These are phyloP conservation scores for Lycorma delicatula DNA, from an alignment of 1,140 invertebrate genomes.

Conservation along the genomic window DNA sequence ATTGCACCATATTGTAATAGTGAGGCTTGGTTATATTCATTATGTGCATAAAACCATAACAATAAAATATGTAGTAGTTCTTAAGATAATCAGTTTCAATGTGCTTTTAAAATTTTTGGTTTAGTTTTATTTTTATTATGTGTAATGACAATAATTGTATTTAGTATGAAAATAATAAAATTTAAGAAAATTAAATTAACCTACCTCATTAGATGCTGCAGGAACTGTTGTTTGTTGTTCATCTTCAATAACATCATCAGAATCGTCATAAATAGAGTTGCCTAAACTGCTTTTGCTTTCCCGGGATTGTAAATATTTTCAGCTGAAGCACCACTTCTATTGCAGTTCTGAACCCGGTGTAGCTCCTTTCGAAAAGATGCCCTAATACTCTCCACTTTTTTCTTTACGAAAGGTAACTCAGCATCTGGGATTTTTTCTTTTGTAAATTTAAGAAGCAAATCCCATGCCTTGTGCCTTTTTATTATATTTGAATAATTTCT, in stretches of 20 bases:
- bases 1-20: too few species aligned
- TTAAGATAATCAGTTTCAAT: too few species aligned
- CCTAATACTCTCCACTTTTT: slow-evolving; percentile 26
- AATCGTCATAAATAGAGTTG: too few species aligned
- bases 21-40: too few species aligned
- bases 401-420: slow-evolving; percentile 15
- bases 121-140: too few species aligned
- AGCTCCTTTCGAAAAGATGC: slow-evolving; percentile 24
- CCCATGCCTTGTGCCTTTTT: neutral
- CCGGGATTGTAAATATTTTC: slow-evolving; percentile 30
- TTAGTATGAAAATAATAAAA: neutral
- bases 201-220: neutral
- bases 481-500: slow-evolving; percentile 11
- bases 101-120: too few species aligned
- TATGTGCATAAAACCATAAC: too few species aligned
- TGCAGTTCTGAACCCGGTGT: slow-evolving; percentile 31
- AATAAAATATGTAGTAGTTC: too few species aligned
- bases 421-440: slow-evolving; percentile 9
- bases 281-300: slow-evolving; percentile 6
- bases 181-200: neutral
- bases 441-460: neutral
- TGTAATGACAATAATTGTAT: neutral
- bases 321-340: slow-evolving; percentile 23
- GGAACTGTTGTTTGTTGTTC: neutral
- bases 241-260: neutral